Evolutionary conservation across 2,888 invertebrate genomes (phyloP).

Genomic region (Rhingia campestris): DNA sequence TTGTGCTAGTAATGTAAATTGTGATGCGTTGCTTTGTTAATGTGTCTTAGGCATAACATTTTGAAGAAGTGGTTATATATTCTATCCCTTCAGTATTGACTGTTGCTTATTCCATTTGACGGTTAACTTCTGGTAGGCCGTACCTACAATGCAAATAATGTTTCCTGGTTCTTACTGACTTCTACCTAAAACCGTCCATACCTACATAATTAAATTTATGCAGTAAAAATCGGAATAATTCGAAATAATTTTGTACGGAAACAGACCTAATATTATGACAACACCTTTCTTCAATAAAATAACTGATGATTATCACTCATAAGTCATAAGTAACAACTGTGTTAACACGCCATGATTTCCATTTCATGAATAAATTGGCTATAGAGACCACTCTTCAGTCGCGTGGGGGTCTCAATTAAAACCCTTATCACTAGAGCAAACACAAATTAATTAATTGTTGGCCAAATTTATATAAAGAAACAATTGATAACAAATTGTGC

Average conservation of each 20-base stretch:
- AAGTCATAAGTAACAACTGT: no score
- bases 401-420: constrained; percentile 6
- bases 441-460: not conserved
- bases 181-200: no score
- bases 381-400: not conserved
- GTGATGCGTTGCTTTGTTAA: no score
- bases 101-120: no score
- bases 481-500: not conserved
- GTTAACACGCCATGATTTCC: no score
- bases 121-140: no score
- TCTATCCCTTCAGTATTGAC: no score
- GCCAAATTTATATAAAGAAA: not conserved
- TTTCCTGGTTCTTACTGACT: no score
- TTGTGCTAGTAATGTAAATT: no score
- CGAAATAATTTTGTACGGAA: not conserved
- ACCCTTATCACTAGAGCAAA: not conserved
- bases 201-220: not conserved
- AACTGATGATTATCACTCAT: not conserved
- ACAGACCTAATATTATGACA: not conserved
- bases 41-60: no score
- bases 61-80: no score
- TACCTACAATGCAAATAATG: no score
- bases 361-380: not conserved
- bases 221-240: not conserved
- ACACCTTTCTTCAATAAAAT: not conserved